phyloP scores from a whole-genome alignment of 2,797 vertebrate species.

The Eospalax fontanierii region DNA sequence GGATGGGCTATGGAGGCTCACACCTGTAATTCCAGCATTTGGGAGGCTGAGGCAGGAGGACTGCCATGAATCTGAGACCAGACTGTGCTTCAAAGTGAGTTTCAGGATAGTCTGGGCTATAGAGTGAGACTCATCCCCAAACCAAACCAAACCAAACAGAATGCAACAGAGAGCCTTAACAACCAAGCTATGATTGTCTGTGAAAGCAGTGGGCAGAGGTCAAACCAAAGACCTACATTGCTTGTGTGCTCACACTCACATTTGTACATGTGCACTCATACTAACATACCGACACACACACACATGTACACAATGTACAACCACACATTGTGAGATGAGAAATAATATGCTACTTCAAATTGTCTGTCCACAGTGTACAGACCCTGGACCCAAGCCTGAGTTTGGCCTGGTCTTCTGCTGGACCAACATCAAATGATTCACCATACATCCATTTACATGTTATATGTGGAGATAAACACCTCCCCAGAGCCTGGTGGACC shows the following conservation, averaged over 20 bases:
- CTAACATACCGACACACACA: too few relatives aligned
- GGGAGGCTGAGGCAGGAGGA: neutral
- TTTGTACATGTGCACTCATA: rapidly evolving
- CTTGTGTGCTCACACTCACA: neutral
- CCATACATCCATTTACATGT: neutral
- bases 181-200: neutral
- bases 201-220: neutral
- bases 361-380: neutral
- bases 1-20: neutral
- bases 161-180: neutral
- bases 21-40: neutral
- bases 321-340: neutral
- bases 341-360: neutral
- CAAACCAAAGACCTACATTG: neutral
- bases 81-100: neutral
- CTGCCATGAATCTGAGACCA: too few relatives aligned
- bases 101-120: neutral
- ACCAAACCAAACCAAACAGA: neutral
- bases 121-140: neutral
- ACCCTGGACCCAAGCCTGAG: neutral
- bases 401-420: neutral
- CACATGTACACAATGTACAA: neutral
- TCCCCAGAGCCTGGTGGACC: too few relatives aligned
- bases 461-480: neutral
- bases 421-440: neutral